Percentiles rank a stretch among this genome's conserved stretches.
These are phyloP conservation scores for Ascaphus truei DNA, from an alignment of 2,113 vertebrate species.

Conservation along the genomic window DNA sequence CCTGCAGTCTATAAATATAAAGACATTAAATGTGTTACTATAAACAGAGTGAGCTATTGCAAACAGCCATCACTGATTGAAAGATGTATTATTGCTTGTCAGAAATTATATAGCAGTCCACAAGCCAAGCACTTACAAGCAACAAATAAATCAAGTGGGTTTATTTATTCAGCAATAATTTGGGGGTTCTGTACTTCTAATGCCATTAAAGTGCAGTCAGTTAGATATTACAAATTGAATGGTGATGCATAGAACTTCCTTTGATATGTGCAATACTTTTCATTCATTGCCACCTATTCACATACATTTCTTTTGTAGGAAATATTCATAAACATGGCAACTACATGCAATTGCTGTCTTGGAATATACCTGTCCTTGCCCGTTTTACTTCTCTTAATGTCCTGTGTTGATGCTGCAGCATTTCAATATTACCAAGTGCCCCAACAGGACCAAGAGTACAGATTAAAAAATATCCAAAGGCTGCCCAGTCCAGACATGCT, in stretches of 20 bases:
- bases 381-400: slow-evolving; percentile 57
- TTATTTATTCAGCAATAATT: no score
- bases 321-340: slow-evolving; percentile 63
- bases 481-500: slow-evolving; percentile 82
- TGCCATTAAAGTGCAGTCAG: not conserved
- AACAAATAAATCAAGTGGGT: not conserved
- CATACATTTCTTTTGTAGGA: slow-evolving; percentile 65
- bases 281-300: slow-evolving; percentile 49
- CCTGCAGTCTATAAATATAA: slow-evolving; percentile 22
- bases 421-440: slow-evolving; percentile 75
- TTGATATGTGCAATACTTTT: not conserved
- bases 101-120: not conserved
- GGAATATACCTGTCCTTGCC: slow-evolving; percentile 54
- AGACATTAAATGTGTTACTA: slow-evolving; percentile 5
- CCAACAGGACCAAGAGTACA: slow-evolving; percentile 70
- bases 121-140: not conserved
- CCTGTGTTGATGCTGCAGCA: slow-evolving; percentile 65
- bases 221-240: not conserved
- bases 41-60: slow-evolving; percentile 2
- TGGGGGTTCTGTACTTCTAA: slow-evolving; percentile 6
- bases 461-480: slow-evolving; percentile 59
- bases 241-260: not conserved
- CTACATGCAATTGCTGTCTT: slow-evolving; percentile 49
- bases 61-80: not conserved
- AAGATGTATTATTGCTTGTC: not conserved